phyloP scores from a whole-genome alignment of 2,113 vertebrate species.

The Silurus meridionalis region DNA sequence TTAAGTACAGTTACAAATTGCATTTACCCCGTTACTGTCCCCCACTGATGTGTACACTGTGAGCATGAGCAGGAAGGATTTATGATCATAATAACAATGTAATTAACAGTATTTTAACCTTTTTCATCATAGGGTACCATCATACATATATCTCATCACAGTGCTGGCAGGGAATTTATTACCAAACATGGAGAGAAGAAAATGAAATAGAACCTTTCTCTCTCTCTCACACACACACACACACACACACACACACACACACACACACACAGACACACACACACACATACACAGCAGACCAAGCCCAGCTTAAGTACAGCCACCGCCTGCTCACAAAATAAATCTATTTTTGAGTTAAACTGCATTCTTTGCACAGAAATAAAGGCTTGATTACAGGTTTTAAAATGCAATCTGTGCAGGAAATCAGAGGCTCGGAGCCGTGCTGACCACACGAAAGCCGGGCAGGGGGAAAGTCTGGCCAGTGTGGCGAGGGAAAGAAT shows the following conservation, averaged over 20 bases:
- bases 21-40: no score
- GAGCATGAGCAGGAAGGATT: background rate
- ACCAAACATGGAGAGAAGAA: background rate
- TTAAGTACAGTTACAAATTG: no score
- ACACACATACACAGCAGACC: slow-evolving; percentile 18
- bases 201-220: background rate
- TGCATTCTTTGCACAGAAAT: slow-evolving; percentile 27
- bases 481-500: slow-evolving; percentile 28
- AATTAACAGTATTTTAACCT: background rate
- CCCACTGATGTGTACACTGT: background rate
- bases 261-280: slow-evolving; percentile 12
- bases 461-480: slow-evolving; percentile 22
- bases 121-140: background rate
- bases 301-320: background rate
- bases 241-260: slow-evolving; percentile 7
- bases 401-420: slow-evolving; percentile 46
- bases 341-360: slow-evolving; percentile 34
- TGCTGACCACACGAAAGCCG: slow-evolving; percentile 49
- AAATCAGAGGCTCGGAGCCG: slow-evolving; percentile 42
- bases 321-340: slow-evolving; percentile 12
- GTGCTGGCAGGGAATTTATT: background rate
- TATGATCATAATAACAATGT: background rate
- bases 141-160: background rate
- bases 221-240: background rate
- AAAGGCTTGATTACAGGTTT: slow-evolving; percentile 47